Conservation (phyloP, 1,140 invertebrate genomes). For the Pachypsylla venusta region DNA sequence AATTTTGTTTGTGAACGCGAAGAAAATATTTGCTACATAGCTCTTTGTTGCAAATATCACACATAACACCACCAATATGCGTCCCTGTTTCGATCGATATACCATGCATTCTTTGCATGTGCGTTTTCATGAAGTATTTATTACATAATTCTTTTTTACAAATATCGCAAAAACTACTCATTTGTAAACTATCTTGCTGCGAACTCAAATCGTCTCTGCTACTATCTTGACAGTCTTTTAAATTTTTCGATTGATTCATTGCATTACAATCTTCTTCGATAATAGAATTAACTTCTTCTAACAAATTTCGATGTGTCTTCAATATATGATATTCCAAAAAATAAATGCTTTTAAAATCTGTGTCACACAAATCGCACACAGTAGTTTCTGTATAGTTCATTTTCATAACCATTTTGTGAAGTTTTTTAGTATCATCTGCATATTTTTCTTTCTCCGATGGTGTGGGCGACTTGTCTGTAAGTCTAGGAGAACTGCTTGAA, state of each 20-base stretch:
- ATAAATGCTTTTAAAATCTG: constrained; percentile 40
- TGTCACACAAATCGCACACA: constrained; percentile 41
- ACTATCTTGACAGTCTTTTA: constrained; percentile 16
- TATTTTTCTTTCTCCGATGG: constrained; percentile 9
- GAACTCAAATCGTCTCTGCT: background rate
- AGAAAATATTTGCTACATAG: constrained; percentile 95
- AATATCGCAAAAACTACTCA: constrained; percentile 90
- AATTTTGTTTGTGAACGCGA: constrained; percentile 93
- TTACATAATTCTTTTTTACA: constrained; percentile 99
- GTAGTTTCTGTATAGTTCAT: constrained; percentile 55
- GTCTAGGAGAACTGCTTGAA: background rate
- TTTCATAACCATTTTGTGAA: constrained; percentile 83
- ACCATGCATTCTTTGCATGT: constrained; percentile 99
- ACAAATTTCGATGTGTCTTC: constrained; percentile 39
- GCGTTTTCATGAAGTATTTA: constrained; percentile 99
- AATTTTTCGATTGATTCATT: constrained; percentile 4
- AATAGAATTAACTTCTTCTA: constrained; percentile 29
- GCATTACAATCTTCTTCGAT: constrained; percentile 21
- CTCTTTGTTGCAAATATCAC: constrained; percentile 95
- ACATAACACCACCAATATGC: constrained; percentile 80
- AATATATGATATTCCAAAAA: constrained; percentile 41
- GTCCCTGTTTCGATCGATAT: constrained; percentile 87
- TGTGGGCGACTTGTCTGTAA: background rate
- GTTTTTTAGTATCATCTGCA: constrained; percentile 33
- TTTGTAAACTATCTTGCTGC: constrained; percentile 24